phyloP scores from a whole-genome alignment of 2,888 invertebrate genomes.

The Leucophenga maculata region DNA sequence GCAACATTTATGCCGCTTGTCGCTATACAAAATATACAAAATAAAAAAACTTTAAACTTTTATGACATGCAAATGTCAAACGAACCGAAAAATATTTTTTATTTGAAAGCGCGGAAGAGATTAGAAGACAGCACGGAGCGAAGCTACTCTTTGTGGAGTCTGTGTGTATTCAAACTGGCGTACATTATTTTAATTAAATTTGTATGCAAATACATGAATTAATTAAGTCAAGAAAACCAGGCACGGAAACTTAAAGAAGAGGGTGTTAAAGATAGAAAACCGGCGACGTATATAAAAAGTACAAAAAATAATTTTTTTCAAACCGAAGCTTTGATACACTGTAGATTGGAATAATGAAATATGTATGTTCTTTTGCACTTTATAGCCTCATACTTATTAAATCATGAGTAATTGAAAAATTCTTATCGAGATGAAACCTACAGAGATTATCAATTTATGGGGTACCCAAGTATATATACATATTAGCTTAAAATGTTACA shows the following conservation, averaged over 20 bases:
- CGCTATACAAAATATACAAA: neutral
- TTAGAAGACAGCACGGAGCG: neutral
- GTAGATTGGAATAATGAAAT: no score
- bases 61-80: constrained; percentile 23
- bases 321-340: no score
- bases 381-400: no score
- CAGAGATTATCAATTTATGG: no score
- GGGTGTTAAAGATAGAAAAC: constrained; percentile 12
- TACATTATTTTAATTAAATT: constrained; percentile 46
- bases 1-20: neutral
- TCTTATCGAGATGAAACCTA: no score
- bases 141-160: neutral
- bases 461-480: no score
- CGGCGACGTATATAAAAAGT: neutral
- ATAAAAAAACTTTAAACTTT: neutral
- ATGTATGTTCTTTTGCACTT: no score
- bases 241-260: constrained; percentile 39
- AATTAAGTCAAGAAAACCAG: constrained; percentile 33
- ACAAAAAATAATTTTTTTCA: no score
- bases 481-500: no score
- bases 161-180: constrained; percentile 26
- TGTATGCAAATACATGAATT: constrained; percentile 40
- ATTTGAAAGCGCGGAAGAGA: neutral
- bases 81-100: constrained; percentile 1
- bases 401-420: no score